Percentiles rank a stretch among this genome's conserved stretches.
phyloP scores from a whole-genome alignment of 30 jellyfish, hydroid and myxozoan species.

The Thelohanellus kitauei region DNA sequence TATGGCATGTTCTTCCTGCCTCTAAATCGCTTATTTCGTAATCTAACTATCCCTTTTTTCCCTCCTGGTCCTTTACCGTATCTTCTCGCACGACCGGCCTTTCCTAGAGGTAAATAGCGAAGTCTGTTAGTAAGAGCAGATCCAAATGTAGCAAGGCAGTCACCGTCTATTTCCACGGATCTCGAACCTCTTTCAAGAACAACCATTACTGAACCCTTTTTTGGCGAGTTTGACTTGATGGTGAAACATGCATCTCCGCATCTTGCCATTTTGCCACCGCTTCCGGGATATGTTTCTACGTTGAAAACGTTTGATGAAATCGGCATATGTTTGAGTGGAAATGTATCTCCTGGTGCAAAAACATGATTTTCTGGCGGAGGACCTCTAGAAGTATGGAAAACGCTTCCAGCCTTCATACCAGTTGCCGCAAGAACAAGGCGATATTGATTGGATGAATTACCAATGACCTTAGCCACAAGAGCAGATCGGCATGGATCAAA shows the following conservation, averaged over 20 bases:
- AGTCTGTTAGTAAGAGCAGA: slow-evolving; percentile 33
- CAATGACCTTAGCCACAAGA: slow-evolving; percentile 58
- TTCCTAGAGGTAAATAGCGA: slow-evolving; percentile 37
- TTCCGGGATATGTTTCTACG: slow-evolving; percentile 41
- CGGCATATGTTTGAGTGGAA: slow-evolving; percentile 51
- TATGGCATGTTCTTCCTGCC: slow-evolving; percentile 32
- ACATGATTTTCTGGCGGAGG: slow-evolving; percentile 35
- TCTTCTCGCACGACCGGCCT: slow-evolving; percentile 96
- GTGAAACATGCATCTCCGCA: slow-evolving; percentile 73
- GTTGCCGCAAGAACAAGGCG: slow-evolving; percentile 43
- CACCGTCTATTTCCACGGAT: slow-evolving; percentile 18
- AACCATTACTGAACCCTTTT: slow-evolving; percentile 11
- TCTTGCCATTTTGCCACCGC: slow-evolving; percentile 37
- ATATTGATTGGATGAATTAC: slow-evolving; percentile 19
- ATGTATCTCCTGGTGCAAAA: slow-evolving; percentile 63
- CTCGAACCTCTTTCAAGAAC: no score
- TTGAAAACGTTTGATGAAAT: slow-evolving; percentile 46
- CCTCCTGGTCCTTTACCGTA: slow-evolving; percentile 64
- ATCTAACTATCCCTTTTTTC: slow-evolving; percentile 59
- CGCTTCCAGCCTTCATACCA: slow-evolving; percentile 41
- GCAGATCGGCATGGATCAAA: slow-evolving; percentile 79
- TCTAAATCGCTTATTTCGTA: slow-evolving; percentile 46
- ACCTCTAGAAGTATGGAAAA: slow-evolving; percentile 51
- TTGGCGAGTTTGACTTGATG: slow-evolving; percentile 12
- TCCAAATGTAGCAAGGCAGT: slow-evolving; percentile 55